These are phyloP conservation scores for Leucopsar rothschildi DNA, from an alignment of 2,113 vertebrate species.

Conservation along the genomic window DNA sequence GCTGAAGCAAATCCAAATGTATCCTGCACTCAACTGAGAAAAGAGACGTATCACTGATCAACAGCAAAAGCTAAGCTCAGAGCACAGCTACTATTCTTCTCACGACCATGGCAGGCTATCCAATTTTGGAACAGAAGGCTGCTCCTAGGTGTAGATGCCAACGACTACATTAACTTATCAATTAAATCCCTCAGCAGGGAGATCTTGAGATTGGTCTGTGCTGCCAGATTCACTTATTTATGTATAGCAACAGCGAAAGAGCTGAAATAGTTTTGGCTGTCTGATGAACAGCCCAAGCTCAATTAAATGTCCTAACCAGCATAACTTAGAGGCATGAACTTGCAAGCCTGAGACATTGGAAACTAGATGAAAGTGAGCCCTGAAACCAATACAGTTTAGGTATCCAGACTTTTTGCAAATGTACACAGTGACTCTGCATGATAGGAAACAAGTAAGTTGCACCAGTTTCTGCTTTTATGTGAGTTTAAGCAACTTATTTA, in stretches of 20 bases:
- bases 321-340: not conserved
- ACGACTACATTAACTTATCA: conserved; percentile 42
- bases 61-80: not conserved
- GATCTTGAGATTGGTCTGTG: not conserved
- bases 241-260: not conserved
- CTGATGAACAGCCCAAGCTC: not conserved
- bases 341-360: not conserved
- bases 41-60: not conserved
- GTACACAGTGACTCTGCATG: not conserved
- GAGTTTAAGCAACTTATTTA: not conserved
- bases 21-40: not conserved
- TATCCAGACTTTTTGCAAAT: not conserved
- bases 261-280: not conserved
- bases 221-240: conserved; percentile 6
- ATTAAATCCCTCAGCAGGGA: not conserved
- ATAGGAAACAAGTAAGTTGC: not conserved
- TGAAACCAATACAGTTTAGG: not conserved
- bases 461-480: not conserved
- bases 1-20: not conserved
- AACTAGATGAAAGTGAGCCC: not conserved
- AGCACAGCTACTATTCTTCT: not conserved
- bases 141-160: not conserved
- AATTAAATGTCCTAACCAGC: not conserved
- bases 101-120: not conserved
- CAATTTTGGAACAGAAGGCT: not conserved